Base-by-base conservation (phyloP, 2,797 vertebrate species). In the Urosaurus nigricauda region DNA sequence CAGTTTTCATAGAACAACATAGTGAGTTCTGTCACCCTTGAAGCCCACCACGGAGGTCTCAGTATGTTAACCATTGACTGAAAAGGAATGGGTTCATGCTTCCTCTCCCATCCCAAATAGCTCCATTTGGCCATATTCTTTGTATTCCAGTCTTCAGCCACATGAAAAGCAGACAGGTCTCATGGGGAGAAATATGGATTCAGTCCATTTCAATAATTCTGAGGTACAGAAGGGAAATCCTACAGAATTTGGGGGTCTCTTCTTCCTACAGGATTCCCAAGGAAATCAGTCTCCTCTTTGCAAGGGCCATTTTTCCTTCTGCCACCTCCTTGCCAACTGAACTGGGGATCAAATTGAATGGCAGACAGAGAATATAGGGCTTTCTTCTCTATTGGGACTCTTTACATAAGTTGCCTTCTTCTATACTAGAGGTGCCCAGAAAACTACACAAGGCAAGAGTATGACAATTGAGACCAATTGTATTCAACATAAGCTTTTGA, bases 61-160 rank as follows among this genome's bases (percentile, higher is more conserved):
- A 65, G 32, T 58, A 7, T 13, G 56, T 11, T 80, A 68, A 26
- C 75, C 56, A n/a, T 29, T 80, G 14, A 17, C 26, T 53, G 84
- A 43, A 53, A 43, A 84, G 43, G 13, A 84, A 87, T 65, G 58
- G 68, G 26, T 87, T 80, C 80, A 74, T 32, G 65, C 29, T 68
- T 68, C 65, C 13, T 26, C 26, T 84, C 26, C 53, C 65, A 65
- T 74, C 89, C 83, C 82, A 63, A 68, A 58, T 68, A 70, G 40
- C 77, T 65, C 65, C 65, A 40, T n/a, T 65, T 65, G 82, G 68
- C 82, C 86, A 90, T 84, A 79, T 79, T 87, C 12, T n/a, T 84
- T 90, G 79, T 84, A 84, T 60, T 86, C 75, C 58, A 56, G 68
- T 56, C 75, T 84, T 73, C 68, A 77, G 70, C 58, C 84, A n/a